Conservation (phyloP, 1,140 invertebrate genomes). For the Calliopsis andreniformis region DNA sequence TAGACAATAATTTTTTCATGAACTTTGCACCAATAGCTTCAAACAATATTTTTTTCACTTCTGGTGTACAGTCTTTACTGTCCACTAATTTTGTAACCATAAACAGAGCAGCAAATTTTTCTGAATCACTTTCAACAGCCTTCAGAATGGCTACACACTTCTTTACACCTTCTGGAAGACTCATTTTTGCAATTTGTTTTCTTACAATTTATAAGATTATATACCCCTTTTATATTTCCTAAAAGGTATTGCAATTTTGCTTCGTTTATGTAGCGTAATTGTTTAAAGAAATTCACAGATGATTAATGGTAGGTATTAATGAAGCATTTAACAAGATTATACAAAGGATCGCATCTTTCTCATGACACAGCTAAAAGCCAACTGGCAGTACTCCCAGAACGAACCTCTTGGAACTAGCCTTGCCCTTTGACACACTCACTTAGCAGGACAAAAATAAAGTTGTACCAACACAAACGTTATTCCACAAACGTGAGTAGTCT, state of each 20-base stretch:
- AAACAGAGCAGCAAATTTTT: slow-evolving; percentile 94
- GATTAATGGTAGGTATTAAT: slow-evolving; percentile 11
- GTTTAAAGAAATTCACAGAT: neutral
- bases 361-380: slow-evolving; percentile 66
- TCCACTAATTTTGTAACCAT: slow-evolving; percentile 94
- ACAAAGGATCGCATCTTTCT: slow-evolving; percentile 27
- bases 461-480: slow-evolving; percentile 22
- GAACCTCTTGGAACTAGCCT: slow-evolving; percentile 73
- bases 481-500: slow-evolving; percentile 20
- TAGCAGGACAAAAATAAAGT: slow-evolving; percentile 69
- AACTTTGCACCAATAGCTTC: slow-evolving; percentile 94
- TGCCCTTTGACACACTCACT: slow-evolving; percentile 79
- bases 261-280: neutral
- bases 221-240: neutral
- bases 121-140: slow-evolving; percentile 90
- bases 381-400: slow-evolving; percentile 75
- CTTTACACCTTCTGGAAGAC: slow-evolving; percentile 88
- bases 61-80: slow-evolving; percentile 87
- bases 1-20: slow-evolving; percentile 89
- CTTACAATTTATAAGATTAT: neutral
- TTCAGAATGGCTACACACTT: slow-evolving; percentile 91
- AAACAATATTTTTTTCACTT: slow-evolving; percentile 89
- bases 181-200: slow-evolving; percentile 59
- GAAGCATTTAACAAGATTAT: slow-evolving; percentile 16
- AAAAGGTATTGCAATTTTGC: neutral